Percentiles rank a stretch among this genome's conserved stretches.
phyloP scores from a whole-genome alignment of 2,113 vertebrate species.

The Chaenogobius annularis region DNA sequence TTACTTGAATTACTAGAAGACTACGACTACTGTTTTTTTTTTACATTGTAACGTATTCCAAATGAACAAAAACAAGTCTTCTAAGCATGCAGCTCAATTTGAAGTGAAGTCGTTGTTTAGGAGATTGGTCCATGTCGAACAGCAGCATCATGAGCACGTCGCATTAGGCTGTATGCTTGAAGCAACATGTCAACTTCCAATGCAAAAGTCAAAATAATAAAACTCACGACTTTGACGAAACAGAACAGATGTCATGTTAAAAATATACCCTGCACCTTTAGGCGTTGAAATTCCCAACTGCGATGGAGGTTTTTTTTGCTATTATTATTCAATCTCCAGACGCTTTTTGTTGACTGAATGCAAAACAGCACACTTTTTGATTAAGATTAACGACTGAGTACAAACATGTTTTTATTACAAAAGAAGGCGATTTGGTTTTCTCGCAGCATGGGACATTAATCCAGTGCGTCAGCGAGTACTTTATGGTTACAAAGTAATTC shows the following conservation, averaged over 20 bases:
- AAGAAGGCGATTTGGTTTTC: not conserved
- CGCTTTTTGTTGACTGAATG: not conserved
- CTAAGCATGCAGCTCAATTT: not conserved
- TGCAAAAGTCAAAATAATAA: constrained; percentile 49
- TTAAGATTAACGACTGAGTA: not conserved
- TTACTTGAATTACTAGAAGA: no score
- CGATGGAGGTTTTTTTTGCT: not conserved
- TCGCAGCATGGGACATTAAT: not conserved
- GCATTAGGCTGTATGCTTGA: not conserved
- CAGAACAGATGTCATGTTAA: constrained; percentile 46
- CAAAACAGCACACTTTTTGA: constrained; percentile 3
- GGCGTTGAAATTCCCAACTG: constrained; percentile 9
- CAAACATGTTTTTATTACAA: not conserved
- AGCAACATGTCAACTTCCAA: constrained; percentile 16
- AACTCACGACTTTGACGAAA: constrained; percentile 31
- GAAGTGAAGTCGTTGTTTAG: not conserved
- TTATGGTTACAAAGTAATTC: not conserved
- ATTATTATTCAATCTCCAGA: constrained; percentile 5
- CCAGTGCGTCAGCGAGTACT: not conserved
- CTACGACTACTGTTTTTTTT: no score
- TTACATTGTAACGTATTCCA: no score
- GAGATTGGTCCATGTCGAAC: not conserved
- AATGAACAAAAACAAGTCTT: no score
- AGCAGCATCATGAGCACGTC: not conserved
- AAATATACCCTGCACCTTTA: constrained; percentile 9